phyloP scores from a whole-genome alignment of 2,888 invertebrate species.

The Saturnia pavonia region DNA sequence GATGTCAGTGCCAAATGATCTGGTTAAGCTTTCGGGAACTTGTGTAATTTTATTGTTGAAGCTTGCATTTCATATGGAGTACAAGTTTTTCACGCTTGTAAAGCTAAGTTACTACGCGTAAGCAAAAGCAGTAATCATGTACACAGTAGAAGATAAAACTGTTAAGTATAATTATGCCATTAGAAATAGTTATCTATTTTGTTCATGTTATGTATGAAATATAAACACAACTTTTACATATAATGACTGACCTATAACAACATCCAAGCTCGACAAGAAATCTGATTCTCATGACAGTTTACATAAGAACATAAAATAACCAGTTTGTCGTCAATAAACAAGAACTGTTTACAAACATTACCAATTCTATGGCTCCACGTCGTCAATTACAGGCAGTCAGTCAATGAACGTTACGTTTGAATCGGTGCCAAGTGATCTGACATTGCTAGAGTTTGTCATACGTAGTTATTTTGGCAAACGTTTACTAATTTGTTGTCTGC shows the following conservation, averaged over 20 bases:
- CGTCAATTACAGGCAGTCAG: neutral
- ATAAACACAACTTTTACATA: neutral
- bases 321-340: neutral
- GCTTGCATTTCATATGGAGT: too few relatives aligned
- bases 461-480: neutral
- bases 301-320: neutral
- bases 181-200: neutral
- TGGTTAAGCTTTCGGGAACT: neutral
- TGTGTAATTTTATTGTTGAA: too few relatives aligned
- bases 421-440: conserved; percentile 30
- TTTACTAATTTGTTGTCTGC: neutral
- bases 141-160: too few relatives aligned
- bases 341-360: conserved; percentile 5
- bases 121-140: too few relatives aligned
- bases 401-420: conserved; percentile 29
- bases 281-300: neutral
- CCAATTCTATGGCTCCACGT: neutral
- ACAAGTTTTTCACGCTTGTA: too few relatives aligned
- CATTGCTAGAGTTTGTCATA: conserved; percentile 3
- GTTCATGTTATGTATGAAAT: neutral
- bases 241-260: neutral
- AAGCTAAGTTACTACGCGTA: too few relatives aligned
- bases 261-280: neutral
- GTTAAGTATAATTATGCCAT: too few relatives aligned
- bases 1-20: neutral